Conservation (phyloP, 2,888 invertebrate species). For the Acanthosepion pharaonis region DNA sequence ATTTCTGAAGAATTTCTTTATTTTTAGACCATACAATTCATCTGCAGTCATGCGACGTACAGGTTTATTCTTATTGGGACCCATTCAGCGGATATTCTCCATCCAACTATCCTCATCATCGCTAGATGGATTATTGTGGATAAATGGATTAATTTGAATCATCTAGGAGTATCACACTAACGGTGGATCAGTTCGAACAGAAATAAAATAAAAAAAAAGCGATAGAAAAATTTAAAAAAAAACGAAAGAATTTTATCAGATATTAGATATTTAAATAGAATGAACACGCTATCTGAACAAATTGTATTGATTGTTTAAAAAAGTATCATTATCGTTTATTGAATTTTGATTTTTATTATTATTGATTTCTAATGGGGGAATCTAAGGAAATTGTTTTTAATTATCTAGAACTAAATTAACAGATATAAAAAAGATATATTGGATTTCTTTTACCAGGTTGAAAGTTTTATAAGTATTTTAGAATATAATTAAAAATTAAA, state of each 20-base stretch:
- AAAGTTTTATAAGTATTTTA: neutral
- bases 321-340: neutral
- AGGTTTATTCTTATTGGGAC: neutral
- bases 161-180: neutral
- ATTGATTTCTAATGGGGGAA: too few relatives aligned
- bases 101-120: neutral
- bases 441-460: neutral
- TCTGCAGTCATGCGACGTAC: neutral
- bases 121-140: too few relatives aligned
- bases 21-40: neutral
- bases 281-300: neutral
- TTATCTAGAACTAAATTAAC: neutral
- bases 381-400: neutral
- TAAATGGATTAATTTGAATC: neutral
- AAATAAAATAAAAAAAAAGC: neutral
- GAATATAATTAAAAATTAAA: neutral
- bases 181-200: neutral
- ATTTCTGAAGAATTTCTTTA: too few relatives aligned
- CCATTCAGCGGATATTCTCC: neutral
- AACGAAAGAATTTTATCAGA: neutral
- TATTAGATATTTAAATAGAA: neutral
- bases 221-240: neutral
- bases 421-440: too few relatives aligned
- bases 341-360: too few relatives aligned
- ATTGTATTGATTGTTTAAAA: neutral